phyloP scores from a whole-genome alignment of 2,113 vertebrate genomes.

The Ceratotherium simum region DNA sequence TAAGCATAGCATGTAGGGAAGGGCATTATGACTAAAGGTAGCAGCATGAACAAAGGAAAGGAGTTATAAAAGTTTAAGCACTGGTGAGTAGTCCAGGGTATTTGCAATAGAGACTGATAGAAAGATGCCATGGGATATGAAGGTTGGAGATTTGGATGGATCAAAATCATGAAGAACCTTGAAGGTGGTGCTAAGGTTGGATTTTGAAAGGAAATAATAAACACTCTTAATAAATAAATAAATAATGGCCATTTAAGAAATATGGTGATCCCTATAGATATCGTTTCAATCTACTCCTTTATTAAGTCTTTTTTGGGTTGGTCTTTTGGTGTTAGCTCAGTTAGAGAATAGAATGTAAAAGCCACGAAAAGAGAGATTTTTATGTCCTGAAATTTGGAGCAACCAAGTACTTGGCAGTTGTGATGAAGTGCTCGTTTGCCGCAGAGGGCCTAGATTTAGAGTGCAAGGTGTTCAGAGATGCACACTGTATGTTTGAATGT shows the following conservation, averaged over 20 bases:
- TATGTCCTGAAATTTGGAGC: background rate
- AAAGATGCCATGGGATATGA: background rate
- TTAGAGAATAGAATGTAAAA: slow-evolving; percentile 56
- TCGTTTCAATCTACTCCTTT: background rate
- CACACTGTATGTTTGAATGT: background rate
- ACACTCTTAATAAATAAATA: background rate
- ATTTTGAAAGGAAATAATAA: slow-evolving; percentile 26
- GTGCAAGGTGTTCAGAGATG: background rate
- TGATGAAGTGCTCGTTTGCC: background rate
- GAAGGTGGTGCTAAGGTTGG: background rate
- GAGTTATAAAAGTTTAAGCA: background rate
- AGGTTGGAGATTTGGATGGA: background rate
- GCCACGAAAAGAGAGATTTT: background rate
- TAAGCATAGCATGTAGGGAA: background rate
- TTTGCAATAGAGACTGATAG: background rate
- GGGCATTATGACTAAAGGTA: background rate
- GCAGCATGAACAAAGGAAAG: background rate
- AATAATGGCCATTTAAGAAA: background rate
- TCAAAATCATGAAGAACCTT: background rate
- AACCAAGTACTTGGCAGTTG: background rate
- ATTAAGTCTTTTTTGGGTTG: background rate
- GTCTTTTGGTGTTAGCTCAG: background rate
- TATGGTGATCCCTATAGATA: background rate
- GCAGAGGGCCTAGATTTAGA: background rate
- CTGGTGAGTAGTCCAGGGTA: background rate